Evolutionary conservation across 2,888 invertebrate species (phyloP).

Genomic region (Camponotus fellah): DNA sequence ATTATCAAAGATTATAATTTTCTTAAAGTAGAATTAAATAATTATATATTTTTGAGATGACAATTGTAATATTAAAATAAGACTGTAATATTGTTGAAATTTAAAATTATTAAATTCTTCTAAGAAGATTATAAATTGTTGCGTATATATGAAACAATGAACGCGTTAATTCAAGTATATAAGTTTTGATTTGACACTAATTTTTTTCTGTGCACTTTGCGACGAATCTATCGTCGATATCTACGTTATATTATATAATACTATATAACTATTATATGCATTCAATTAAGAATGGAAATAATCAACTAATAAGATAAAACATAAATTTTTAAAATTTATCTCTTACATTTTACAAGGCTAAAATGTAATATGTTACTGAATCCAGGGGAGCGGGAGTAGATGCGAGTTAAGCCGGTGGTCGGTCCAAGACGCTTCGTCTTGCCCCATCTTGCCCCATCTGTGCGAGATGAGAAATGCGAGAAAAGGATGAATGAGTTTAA

Average conservation of each 20-base stretch:
- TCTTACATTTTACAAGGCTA: not conserved
- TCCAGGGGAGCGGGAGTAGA: not conserved
- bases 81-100: no score
- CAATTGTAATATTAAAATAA: no score
- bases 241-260: not conserved
- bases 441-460: conserved; percentile 49
- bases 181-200: no score
- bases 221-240: not conserved
- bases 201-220: not conserved
- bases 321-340: not conserved
- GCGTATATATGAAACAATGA: no score
- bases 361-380: not conserved
- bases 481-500: conserved; percentile 47
- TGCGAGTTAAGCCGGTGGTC: conserved; percentile 6
- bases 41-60: no score
- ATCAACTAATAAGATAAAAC: not conserved
- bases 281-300: not conserved
- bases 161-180: no score
- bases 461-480: conserved; percentile 9
- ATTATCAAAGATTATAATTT: no score
- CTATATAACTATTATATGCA: not conserved
- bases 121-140: no score
- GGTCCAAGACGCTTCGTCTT: conserved; percentile 39
- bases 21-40: no score
- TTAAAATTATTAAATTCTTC: no score